phyloP scores from a whole-genome alignment of 2,113 vertebrate genomes.

The Ophiodon elongatus region DNA sequence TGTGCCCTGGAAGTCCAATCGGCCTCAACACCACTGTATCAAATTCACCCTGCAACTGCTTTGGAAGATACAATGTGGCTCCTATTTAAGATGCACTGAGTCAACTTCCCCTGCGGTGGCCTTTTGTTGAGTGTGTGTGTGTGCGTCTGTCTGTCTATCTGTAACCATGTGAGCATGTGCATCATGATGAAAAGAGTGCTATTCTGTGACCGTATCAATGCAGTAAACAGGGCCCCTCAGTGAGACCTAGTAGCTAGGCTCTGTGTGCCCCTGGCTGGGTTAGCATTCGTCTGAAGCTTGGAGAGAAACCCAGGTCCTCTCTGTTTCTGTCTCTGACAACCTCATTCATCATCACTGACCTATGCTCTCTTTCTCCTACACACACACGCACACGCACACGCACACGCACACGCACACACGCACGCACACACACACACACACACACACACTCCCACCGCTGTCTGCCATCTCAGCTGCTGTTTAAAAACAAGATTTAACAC shows the following conservation, averaged over 20 bases:
- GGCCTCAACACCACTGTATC: slow-evolving; percentile 56
- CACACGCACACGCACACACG: background rate
- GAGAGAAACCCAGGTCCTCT: slow-evolving; percentile 27
- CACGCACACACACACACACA: background rate
- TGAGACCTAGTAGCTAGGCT: slow-evolving; percentile 39
- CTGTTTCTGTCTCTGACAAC: slow-evolving; percentile 29
- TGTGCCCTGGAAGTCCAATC: slow-evolving; percentile 19
- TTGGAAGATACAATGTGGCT: slow-evolving; percentile 68
- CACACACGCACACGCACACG: background rate
- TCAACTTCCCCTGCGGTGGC: slow-evolving; percentile 71
- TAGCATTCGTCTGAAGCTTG: slow-evolving; percentile 34
- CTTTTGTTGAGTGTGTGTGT: slow-evolving; percentile 59
- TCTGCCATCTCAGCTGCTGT: slow-evolving; percentile 50
- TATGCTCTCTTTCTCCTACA: slow-evolving; percentile 20
- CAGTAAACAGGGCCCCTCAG: slow-evolving; percentile 59
- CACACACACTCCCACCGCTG: background rate
- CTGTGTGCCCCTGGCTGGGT: slow-evolving; percentile 36
- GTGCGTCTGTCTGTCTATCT: slow-evolving; percentile 16
- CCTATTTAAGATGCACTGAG: slow-evolving; percentile 81
- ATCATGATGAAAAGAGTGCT: slow-evolving; percentile 40
- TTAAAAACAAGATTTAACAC: slow-evolving; percentile 41
- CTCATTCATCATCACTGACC: slow-evolving; percentile 69
- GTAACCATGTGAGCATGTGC: slow-evolving; percentile 68
- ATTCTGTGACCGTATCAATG: slow-evolving; percentile 50
- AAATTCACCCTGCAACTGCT: slow-evolving; percentile 59